phyloP scores from a whole-genome alignment of 2,113 vertebrate species.

The Megalops atlanticus region DNA sequence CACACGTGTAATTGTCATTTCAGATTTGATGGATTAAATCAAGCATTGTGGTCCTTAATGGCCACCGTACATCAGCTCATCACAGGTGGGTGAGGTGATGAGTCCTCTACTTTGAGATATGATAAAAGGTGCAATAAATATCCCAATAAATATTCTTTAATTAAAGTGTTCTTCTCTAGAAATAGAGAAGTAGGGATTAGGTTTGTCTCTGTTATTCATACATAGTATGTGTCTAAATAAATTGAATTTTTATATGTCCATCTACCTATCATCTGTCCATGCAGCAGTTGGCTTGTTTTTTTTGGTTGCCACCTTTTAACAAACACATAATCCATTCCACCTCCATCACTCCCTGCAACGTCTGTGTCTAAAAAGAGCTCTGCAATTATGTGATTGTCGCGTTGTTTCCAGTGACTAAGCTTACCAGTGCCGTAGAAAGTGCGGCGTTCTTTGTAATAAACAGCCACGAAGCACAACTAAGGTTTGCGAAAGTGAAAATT shows the following conservation, averaged over 20 bases:
- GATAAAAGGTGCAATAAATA: not conserved
- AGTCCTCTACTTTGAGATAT: not conserved
- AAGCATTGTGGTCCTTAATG: constrained; percentile 45
- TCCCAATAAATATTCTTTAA: not conserved
- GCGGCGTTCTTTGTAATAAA: not conserved
- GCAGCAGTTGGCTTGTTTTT: no score
- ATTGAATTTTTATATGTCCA: no score
- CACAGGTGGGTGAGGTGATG: constrained; percentile 21
- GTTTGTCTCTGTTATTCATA: no score
- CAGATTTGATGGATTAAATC: constrained; percentile 36
- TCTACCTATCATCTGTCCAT: no score
- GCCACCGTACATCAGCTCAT: constrained; percentile 46
- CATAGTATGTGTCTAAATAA: no score
- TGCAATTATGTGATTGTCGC: not conserved
- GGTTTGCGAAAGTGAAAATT: not conserved
- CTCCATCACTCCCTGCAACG: not conserved
- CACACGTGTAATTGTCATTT: not conserved
- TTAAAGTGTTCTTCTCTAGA: not conserved
- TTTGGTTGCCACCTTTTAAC: no score
- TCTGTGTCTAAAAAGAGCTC: not conserved
- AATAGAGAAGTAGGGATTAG: no score
- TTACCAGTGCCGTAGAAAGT: not conserved
- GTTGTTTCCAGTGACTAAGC: not conserved
- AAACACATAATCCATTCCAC: no score
- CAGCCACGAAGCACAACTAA: not conserved